phyloP scores from a whole-genome alignment of 2,797 vertebrate genomes.

The Acanthurus tractus region DNA sequence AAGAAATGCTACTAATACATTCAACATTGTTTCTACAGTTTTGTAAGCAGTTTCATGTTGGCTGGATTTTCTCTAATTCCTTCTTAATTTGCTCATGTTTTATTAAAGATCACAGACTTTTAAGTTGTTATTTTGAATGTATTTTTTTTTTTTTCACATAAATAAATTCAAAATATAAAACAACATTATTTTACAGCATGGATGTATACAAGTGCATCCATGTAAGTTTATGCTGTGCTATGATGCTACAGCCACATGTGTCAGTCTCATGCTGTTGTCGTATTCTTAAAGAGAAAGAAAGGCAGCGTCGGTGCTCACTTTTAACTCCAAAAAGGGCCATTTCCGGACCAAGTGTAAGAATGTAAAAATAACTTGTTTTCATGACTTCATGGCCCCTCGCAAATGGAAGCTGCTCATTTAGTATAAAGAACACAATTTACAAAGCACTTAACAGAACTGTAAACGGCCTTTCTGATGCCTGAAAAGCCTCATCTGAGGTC shows the following conservation, averaged over 20 bases:
- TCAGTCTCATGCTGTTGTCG: not conserved
- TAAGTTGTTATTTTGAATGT: too few species aligned
- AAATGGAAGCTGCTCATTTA: constrained; percentile 82
- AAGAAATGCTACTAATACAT: constrained; percentile 44
- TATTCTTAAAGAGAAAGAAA: constrained; percentile 36
- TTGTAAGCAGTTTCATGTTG: constrained; percentile 61
- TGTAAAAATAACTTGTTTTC: constrained; percentile 83
- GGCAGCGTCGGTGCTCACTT: constrained; percentile 36
- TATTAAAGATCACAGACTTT: constrained; percentile 41
- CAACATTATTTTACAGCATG: not conserved
- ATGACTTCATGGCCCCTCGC: constrained; percentile 67
- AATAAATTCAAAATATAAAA: constrained; percentile 4
- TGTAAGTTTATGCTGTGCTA: not conserved
- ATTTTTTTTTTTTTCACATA: constrained; percentile 6
- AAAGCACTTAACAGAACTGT: constrained; percentile 84
- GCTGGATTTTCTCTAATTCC: constrained; percentile 30
- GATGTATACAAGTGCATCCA: too few species aligned
- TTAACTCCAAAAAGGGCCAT: constrained; percentile 56
- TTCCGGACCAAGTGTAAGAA: constrained; percentile 59
- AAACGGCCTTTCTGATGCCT: constrained; percentile 78
- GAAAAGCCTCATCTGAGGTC: constrained; percentile 71
- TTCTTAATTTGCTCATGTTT: constrained; percentile 50
- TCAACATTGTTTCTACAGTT: constrained; percentile 45
- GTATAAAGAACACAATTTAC: constrained; percentile 78
- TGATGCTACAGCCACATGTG: not conserved